Evolutionary conservation across 2,113 vertebrate species (phyloP).

Genomic region (Sturnus vulgaris): DNA sequence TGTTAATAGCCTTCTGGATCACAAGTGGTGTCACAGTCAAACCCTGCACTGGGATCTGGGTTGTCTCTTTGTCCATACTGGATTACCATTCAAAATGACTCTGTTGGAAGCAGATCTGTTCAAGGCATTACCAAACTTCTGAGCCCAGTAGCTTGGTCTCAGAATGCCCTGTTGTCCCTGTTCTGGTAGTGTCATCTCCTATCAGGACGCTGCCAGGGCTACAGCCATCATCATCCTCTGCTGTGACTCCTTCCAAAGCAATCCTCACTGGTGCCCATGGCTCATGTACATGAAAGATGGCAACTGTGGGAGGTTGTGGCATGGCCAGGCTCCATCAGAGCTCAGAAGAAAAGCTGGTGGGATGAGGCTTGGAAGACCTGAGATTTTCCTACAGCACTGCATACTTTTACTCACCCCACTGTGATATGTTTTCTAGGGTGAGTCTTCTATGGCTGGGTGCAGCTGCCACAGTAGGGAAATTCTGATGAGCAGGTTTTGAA

Average conservation of each 20-base stretch:
- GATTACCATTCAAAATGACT: not conserved
- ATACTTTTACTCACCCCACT: not conserved
- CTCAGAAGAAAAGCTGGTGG: not conserved
- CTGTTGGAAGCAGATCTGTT: not conserved
- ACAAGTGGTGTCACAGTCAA: not conserved
- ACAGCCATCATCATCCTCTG: not conserved
- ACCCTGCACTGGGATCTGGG: not conserved
- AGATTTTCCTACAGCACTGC: not conserved
- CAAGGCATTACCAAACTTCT: not conserved
- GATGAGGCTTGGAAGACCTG: not conserved
- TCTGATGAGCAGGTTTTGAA: not conserved
- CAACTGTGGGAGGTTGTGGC: not conserved
- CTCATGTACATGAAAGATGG: fast-evolving
- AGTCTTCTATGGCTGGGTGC: not conserved
- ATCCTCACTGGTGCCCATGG: not conserved
- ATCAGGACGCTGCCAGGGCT: not conserved
- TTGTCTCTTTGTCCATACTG: not conserved
- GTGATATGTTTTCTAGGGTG: fast-evolving
- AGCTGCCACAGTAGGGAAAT: not conserved
- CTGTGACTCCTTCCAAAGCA: fast-evolving
- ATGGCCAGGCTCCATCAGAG: not conserved
- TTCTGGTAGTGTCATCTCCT: not conserved
- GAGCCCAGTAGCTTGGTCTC: not conserved
- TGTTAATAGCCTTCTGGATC: not conserved
- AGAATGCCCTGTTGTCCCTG: not conserved